Evolutionary conservation across 2,888 invertebrate genomes (phyloP).

Genomic region (Lottia scabra): DNA sequence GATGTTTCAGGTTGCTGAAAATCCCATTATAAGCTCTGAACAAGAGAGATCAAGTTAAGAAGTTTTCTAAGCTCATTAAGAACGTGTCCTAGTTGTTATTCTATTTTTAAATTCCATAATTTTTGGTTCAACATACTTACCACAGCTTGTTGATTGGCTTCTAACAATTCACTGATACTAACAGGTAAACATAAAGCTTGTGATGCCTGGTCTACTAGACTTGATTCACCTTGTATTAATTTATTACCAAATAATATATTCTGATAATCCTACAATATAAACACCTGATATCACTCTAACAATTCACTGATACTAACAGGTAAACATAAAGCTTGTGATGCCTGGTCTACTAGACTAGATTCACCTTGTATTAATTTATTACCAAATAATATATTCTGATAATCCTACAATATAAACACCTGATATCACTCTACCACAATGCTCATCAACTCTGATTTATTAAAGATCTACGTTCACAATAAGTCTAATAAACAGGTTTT

Average conservation of each 20-base stretch:
- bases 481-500: too few species aligned
- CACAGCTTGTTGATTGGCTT: conserved; percentile 67
- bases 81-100: too few species aligned
- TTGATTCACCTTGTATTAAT: conserved; percentile 61
- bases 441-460: too few species aligned
- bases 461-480: too few species aligned
- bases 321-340: conserved; percentile 89
- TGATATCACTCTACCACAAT: too few species aligned
- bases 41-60: too few species aligned
- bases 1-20: too few species aligned
- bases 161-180: conserved; percentile 91
- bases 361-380: conserved; percentile 57
- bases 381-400: conserved; percentile 71
- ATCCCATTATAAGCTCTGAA: too few species aligned
- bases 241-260: conserved; percentile 70
- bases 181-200: conserved; percentile 96
- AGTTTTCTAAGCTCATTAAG: too few species aligned
- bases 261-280: conserved; percentile 70
- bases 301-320: conserved; percentile 96
- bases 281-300: too few species aligned
- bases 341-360: conserved; percentile 71
- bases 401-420: conserved; percentile 57
- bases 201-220: conserved; percentile 73
- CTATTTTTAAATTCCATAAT: too few species aligned
- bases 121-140: too few species aligned